Evolutionary conservation across 2,888 invertebrate species (phyloP).

Genomic region (Chirona hameri): DNA sequence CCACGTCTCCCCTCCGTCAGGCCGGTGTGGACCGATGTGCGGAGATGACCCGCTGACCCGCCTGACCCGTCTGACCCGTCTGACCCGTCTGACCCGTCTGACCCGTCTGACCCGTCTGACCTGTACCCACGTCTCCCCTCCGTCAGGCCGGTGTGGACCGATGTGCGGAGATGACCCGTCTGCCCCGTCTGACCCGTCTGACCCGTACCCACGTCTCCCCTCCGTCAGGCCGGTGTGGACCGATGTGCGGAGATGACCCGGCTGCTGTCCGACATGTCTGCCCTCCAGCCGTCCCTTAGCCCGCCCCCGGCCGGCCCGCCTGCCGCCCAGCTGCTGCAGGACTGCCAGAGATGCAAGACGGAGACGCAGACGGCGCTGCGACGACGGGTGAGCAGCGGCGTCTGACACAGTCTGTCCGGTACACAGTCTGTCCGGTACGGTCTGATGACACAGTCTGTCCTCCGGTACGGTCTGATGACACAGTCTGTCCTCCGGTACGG

Average conservation of each 20-base stretch:
- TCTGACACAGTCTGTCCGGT: too few species aligned
- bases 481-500: too few species aligned
- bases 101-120: too few species aligned
- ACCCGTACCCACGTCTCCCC: not conserved
- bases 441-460: too few species aligned
- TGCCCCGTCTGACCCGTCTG: too few species aligned
- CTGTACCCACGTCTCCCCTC: not conserved
- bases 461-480: too few species aligned
- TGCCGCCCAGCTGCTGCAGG: not conserved
- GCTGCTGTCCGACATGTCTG: not conserved
- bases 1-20: not conserved
- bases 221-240: not conserved
- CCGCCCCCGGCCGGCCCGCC: not conserved
- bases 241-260: not conserved
- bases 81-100: too few species aligned
- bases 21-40: not conserved
- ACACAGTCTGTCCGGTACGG: too few species aligned
- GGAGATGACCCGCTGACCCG: too few species aligned
- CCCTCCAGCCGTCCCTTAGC: not conserved
- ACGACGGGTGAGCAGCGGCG: not conserved
- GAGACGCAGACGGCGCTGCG: not conserved
- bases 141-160: not conserved
- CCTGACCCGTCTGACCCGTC: too few species aligned
- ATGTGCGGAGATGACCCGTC: not conserved
- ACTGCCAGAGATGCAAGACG: not conserved